Percentiles rank a stretch among this genome's conserved stretches.
phyloP scores from a whole-genome alignment of 2,888 invertebrate genomes.

The Drosophila neotestacea region DNA sequence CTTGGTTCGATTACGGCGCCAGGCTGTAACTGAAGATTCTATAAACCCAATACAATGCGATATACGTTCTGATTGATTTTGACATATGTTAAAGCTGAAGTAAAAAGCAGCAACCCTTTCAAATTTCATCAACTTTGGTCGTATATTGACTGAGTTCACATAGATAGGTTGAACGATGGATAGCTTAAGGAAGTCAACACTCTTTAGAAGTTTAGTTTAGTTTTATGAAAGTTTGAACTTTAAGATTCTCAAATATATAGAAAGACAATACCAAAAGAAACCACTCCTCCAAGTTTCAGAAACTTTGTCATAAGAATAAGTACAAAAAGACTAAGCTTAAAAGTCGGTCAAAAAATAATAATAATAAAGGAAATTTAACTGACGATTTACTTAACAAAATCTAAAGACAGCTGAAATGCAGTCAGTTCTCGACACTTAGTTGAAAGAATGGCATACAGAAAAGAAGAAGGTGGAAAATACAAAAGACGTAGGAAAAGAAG shows the following conservation, averaged over 20 bases:
- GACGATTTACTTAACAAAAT: background rate
- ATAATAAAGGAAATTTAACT: background rate
- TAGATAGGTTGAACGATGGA: background rate
- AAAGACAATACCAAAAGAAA: background rate
- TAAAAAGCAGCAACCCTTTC: background rate
- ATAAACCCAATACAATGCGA: conserved; percentile 8
- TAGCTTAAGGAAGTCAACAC: background rate
- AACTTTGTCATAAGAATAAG: background rate
- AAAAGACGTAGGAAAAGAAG: conserved; percentile 3
- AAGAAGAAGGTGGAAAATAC: conserved; percentile 1
- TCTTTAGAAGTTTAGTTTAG: too few species aligned
- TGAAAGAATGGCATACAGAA: conserved; percentile 19
- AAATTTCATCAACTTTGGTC: conserved; percentile 1
- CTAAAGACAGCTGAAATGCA: background rate
- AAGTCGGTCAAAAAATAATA: background rate
- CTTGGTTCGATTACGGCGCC: conserved; percentile 12
- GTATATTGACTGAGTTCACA: conserved; percentile 5
- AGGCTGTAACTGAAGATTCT: conserved; percentile 22
- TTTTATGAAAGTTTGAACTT: too few species aligned
- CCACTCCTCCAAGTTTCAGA: background rate
- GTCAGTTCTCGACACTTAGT: conserved; percentile 1
- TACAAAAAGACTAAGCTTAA: background rate
- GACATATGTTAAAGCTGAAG: background rate
- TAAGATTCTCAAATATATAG: too few species aligned
- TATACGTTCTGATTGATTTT: background rate